Percentiles rank a stretch among this genome's conserved stretches.
phyloP scores from a whole-genome alignment of 2,888 invertebrate genomes.

The Lysandra bellargus region DNA sequence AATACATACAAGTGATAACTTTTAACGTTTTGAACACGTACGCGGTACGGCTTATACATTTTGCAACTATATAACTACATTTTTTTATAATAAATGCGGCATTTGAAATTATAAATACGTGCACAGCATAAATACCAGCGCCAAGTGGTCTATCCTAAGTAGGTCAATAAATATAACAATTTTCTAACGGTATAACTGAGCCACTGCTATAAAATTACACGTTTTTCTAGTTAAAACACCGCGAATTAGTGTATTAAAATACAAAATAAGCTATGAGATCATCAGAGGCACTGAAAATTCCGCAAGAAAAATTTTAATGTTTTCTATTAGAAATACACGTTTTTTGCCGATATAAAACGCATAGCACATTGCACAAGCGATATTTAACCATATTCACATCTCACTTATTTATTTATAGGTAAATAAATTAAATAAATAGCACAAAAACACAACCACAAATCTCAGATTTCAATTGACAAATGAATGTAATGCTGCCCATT shows the following conservation, averaged over 20 bases:
- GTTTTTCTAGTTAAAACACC: slow-evolving; percentile 2
- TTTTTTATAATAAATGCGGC: not conserved
- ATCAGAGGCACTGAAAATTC: slow-evolving; percentile 18
- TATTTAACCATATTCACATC: slow-evolving; percentile 17
- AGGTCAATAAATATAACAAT: slow-evolving; percentile 17
- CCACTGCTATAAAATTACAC: not conserved
- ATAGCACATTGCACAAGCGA: slow-evolving; percentile 31
- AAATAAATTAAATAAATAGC: slow-evolving; percentile 39
- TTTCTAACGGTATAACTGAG: not conserved
- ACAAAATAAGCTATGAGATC: slow-evolving; percentile 33
- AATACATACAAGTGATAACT: not conserved
- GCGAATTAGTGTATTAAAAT: not conserved
- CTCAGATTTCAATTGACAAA: slow-evolving; percentile 51
- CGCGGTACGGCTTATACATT: not conserved
- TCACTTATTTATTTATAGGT: slow-evolving; percentile 25
- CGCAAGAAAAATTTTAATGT: not conserved
- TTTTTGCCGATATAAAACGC: not conserved
- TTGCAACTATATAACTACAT: not conserved
- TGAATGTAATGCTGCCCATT: slow-evolving; percentile 34
- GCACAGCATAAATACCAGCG: not conserved
- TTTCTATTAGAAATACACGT: not conserved
- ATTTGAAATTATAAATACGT: slow-evolving; percentile 9
- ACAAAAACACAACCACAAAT: slow-evolving; percentile 51
- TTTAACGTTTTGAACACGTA: not conserved
- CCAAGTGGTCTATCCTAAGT: not conserved